Conservation (phyloP, 1,140 invertebrate genomes). For the Acromyrmex heyeri region DNA sequence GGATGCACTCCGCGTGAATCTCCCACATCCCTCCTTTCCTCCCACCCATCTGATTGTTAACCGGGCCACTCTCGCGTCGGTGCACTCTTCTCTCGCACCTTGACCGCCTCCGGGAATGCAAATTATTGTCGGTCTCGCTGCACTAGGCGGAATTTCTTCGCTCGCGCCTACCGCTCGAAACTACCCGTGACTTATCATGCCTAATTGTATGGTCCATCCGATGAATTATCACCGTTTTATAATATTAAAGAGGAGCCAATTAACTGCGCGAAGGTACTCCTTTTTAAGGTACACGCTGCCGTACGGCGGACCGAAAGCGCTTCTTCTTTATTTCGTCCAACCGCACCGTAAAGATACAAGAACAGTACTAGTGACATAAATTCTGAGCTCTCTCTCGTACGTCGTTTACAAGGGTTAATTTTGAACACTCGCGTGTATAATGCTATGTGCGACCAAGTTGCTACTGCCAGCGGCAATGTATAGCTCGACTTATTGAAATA, state of each 20-base stretch:
- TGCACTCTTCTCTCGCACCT: conserved; percentile 57
- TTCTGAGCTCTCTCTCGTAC: not conserved
- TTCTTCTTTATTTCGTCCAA: conserved; percentile 29
- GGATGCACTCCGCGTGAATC: conserved; percentile 28
- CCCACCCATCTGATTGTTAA: not conserved
- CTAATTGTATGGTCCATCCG: conserved; percentile 73
- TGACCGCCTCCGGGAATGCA: conserved; percentile 70
- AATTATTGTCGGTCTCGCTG: conserved; percentile 70
- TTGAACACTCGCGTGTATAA: not conserved
- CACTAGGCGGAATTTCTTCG: conserved; percentile 57
- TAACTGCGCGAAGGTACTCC: conserved; percentile 40
- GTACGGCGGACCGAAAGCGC: not conserved
- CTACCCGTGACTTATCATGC: conserved; percentile 74
- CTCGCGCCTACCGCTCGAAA: conserved; percentile 63
- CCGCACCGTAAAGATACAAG: not conserved
- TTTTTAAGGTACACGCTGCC: not conserved
- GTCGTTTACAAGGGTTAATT: conserved; percentile 25
- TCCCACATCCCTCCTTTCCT: not conserved
- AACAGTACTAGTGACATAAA: not conserved
- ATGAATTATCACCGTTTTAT: conserved; percentile 71
- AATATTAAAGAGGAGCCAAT: conserved; percentile 73
- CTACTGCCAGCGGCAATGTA: not conserved
- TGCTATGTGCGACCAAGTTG: not conserved
- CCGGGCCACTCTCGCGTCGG: conserved; percentile 16
- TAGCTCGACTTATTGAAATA: conserved; percentile 2